These are phyloP conservation scores for Cheilosia urbana DNA, from an alignment of 2,888 invertebrate species.

Conservation along the genomic window DNA sequence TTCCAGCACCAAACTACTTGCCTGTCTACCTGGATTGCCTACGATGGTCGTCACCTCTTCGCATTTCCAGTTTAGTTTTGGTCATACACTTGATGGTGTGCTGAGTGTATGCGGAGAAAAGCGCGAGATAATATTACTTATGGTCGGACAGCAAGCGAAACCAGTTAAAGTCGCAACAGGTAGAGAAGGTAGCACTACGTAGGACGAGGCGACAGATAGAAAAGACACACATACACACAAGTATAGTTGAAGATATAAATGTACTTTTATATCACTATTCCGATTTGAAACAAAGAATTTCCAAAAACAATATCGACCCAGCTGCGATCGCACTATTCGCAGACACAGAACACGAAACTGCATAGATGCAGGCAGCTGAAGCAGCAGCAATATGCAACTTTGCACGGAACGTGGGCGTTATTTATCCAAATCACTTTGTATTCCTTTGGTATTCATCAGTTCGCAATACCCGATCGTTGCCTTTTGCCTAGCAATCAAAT, in stretches of 20 bases:
- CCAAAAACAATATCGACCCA: slow-evolving; percentile 24
- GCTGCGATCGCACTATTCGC: slow-evolving; percentile 43
- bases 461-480: not conserved
- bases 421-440: too few species aligned
- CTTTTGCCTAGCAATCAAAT: slow-evolving; percentile 15
- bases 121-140: slow-evolving; percentile 73
- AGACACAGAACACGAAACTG: slow-evolving; percentile 6
- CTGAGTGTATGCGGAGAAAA: slow-evolving; percentile 61
- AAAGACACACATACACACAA: slow-evolving; percentile 64
- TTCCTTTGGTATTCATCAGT: too few species aligned
- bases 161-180: slow-evolving; percentile 73
- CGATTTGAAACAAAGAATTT: slow-evolving; percentile 53
- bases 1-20: slow-evolving; percentile 49
- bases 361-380: not conserved
- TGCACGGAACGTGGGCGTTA: slow-evolving; percentile 10
- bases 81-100: slow-evolving; percentile 66
- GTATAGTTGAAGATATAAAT: slow-evolving; percentile 29
- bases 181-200: slow-evolving; percentile 45
- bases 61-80: slow-evolving; percentile 68
- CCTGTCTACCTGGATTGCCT: slow-evolving; percentile 68
- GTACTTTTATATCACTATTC: slow-evolving; percentile 44
- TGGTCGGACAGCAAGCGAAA: slow-evolving; percentile 60
- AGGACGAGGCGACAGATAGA: slow-evolving; percentile 42
- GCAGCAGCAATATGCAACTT: not conserved
- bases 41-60: slow-evolving; percentile 69